Conservation (phyloP, 1,140 invertebrate species). For the Aphelenchoides fujianensis region DNA sequence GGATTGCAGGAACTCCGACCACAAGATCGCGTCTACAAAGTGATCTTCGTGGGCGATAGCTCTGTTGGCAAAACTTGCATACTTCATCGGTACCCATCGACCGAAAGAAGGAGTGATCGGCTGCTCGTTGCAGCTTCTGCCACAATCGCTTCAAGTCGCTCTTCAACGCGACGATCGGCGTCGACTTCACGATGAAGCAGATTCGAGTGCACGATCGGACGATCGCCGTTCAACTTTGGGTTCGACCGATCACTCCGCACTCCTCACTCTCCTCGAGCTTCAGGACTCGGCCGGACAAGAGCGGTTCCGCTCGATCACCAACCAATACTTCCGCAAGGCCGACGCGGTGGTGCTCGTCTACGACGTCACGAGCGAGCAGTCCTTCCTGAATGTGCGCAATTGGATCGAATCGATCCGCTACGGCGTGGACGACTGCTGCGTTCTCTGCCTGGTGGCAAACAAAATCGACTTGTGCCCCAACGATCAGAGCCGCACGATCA, state of each 20-base stretch:
- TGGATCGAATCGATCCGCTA: conserved; percentile 70
- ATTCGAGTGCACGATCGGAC: conserved; percentile 64
- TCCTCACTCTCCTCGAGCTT: too few species aligned
- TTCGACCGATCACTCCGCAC: too few species aligned
- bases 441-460: conserved; percentile 65
- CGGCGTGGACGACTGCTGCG: conserved; percentile 64
- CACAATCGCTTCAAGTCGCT: conserved; percentile 65
- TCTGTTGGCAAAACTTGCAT: conserved; percentile 69
- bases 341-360: conserved; percentile 72
- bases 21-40: conserved; percentile 68
- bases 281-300: conserved; percentile 69
- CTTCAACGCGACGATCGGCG: conserved; percentile 68
- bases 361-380: conserved; percentile 70
- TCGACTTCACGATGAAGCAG: conserved; percentile 69
- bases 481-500: conserved; percentile 63
- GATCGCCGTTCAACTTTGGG: conserved; percentile 68
- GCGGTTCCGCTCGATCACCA: conserved; percentile 71
- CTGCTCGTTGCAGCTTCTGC: conserved; percentile 66
- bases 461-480: conserved; percentile 64
- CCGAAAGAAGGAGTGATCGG: conserved; percentile 30
- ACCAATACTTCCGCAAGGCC: conserved; percentile 72
- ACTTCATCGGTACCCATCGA: conserved; percentile 64
- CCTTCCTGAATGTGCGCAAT: conserved; percentile 69
- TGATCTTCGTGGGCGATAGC: conserved; percentile 69
- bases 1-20: too few species aligned